Conservation (phyloP, 2,113 vertebrate species). For the Dolichotis patagonum region DNA sequence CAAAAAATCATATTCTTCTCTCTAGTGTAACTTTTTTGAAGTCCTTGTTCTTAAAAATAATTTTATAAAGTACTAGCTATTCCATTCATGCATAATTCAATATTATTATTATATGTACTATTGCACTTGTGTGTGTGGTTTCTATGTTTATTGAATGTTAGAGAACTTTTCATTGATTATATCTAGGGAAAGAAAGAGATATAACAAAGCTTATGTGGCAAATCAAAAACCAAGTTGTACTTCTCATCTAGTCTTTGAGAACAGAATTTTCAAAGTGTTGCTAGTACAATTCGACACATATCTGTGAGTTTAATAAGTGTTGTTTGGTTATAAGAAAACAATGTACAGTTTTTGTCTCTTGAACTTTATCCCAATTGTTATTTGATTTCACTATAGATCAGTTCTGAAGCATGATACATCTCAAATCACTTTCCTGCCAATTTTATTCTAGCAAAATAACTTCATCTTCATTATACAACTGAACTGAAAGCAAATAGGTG, state of each 20-base stretch:
- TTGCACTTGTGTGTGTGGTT: not conserved
- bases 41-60: not conserved
- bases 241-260: not conserved
- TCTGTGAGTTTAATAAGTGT: not conserved
- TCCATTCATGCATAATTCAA: not conserved
- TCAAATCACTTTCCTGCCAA: not conserved
- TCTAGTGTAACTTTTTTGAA: not conserved
- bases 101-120: not conserved
- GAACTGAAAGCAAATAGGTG: not conserved
- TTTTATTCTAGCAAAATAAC: slow-evolving; percentile 21
- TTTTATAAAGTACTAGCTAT: not conserved
- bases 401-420: not conserved
- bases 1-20: not conserved
- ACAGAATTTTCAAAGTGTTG: not conserved
- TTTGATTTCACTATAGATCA: not conserved
- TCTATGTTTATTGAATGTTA: not conserved
- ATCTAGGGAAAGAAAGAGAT: not conserved
- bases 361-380: not conserved
- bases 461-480: not conserved
- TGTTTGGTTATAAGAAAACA: not conserved
- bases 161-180: slow-evolving; percentile 19
- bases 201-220: not conserved
- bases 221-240: not conserved
- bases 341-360: not conserved
- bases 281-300: not conserved